Evolutionary conservation across 2,888 invertebrate species (phyloP).

Genomic region (Melanophora roralis): DNA sequence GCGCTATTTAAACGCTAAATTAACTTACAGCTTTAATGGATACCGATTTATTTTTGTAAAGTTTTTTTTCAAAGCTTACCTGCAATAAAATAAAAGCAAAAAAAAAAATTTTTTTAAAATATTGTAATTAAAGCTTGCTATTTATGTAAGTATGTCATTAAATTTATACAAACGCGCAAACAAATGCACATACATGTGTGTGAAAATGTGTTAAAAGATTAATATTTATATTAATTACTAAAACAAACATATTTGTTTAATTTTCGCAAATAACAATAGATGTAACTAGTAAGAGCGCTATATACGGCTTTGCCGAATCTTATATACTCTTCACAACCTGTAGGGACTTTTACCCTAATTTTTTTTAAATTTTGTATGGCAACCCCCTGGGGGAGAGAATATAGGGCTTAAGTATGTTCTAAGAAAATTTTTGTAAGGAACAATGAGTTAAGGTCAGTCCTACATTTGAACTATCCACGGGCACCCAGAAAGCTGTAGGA

Average conservation of each 20-base stretch:
- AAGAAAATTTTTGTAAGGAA: too few species aligned
- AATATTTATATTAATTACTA: conserved; percentile 28
- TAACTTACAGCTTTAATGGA: conserved; percentile 16
- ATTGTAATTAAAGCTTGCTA: not conserved
- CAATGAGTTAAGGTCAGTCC: too few species aligned
- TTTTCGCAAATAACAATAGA: conserved; percentile 3
- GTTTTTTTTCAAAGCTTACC: conserved; percentile 37
- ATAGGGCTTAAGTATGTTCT: too few species aligned
- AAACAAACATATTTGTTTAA: conserved; percentile 38
- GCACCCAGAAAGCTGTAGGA: too few species aligned
- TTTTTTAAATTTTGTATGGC: too few species aligned
- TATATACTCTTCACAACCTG: too few species aligned
- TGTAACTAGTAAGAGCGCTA: too few species aligned
- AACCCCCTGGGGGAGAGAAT: too few species aligned
- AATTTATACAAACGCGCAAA: too few species aligned
- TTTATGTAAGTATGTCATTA: not conserved
- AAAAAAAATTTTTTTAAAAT: not conserved
- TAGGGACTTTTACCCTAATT: too few species aligned
- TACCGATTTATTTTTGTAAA: not conserved
- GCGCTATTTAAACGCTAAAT: not conserved
- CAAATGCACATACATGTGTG: not conserved
- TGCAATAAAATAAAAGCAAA: conserved; percentile 39
- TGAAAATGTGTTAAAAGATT: conserved; percentile 10
- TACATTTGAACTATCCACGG: too few species aligned
- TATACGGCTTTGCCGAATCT: too few species aligned